Evolutionary conservation across 2,113 vertebrate genomes (phyloP).

Genomic region (Myotis davidii): DNA sequence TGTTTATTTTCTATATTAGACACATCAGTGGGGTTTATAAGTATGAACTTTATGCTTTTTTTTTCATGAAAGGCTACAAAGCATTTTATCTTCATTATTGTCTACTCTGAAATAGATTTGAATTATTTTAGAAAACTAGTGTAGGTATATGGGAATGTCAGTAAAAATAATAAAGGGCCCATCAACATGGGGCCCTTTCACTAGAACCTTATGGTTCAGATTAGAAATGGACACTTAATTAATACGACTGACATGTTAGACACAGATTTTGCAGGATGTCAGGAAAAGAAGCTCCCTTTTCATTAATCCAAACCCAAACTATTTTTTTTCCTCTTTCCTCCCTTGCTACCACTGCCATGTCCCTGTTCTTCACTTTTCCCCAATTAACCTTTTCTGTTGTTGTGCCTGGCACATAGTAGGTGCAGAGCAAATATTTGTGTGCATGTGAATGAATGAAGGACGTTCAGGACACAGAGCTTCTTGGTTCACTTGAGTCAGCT

Average conservation of each 20-base stretch:
- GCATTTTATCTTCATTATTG: neutral
- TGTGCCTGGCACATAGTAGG: conserved; percentile 79
- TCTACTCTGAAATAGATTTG: neutral
- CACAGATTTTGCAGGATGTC: conserved; percentile 20
- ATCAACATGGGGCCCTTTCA: neutral
- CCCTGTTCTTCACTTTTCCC: conserved; percentile 41
- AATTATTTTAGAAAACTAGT: neutral
- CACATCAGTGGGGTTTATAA: neutral
- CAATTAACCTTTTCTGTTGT: conserved; percentile 71
- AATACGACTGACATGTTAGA: neutral
- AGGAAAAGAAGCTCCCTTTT: conserved; percentile 58
- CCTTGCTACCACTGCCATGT: neutral
- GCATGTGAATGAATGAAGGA: conserved; percentile 60
- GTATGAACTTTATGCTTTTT: neutral
- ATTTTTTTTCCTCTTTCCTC: conserved; percentile 17
- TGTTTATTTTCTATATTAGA: conserved; percentile 14
- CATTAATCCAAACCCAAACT: conserved; percentile 46
- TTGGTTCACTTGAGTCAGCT: conserved; percentile 65
- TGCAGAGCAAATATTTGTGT: conserved; percentile 74
- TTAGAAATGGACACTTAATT: neutral
- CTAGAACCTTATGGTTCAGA: neutral
- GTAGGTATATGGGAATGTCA: neutral
- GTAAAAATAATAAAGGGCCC: neutral
- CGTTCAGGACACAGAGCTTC: neutral
- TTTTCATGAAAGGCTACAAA: conserved; percentile 24